Base-by-base conservation (phyloP, 2,113 vertebrate species). In the Rhinopomastus cyanomelas region DNA sequence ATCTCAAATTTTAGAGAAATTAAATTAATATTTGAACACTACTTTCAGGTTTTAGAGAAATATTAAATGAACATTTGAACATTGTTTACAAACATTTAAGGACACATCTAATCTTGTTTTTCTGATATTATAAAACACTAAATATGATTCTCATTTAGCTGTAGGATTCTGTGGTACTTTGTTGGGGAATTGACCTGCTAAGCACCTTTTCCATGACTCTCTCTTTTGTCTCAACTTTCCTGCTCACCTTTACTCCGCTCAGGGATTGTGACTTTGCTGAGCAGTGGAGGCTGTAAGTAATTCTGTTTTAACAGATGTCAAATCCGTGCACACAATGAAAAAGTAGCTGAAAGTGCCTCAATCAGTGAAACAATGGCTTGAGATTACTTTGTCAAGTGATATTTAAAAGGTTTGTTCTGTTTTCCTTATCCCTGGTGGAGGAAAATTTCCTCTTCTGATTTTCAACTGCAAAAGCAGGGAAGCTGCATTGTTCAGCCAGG, bases 121-220 rank as follows among this genome's bases (percentile, higher is more conserved):
- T 48, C 51, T 55, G 64, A 69, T 10, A 9, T 25, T 46, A 6
- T 59, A 19, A 49, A 48, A 29, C 14, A 64, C 12, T 44, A 48
- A 48, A 48, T 42, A 29, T 3, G 7, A 12, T 53, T 60, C 56
- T 68, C n/a, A n/a, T 4, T 73, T 60, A 49, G 36, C 25, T 20
- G 23, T 74, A 29, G 46, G 37, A 21, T 62, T 67, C 61, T 6
- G 5, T 2, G 0, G 1, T 49, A 19, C 1, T 3, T 11, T 46
- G 0, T 57, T 88, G 44, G 49, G 60, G 49, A 75, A n/a, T 27
- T 42, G 11, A 42, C 39, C 39, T 42, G 39, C 39, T 42, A 15
- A 15, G 39, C 15, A 42, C 15, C 39, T 42, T 42, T 42, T 42
- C 39, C 39, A 42, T 42, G 39, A 42, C 11, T 42, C 11, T 42